Conservation (phyloP, 2,888 invertebrate species). For the Congeria kusceri region DNA sequence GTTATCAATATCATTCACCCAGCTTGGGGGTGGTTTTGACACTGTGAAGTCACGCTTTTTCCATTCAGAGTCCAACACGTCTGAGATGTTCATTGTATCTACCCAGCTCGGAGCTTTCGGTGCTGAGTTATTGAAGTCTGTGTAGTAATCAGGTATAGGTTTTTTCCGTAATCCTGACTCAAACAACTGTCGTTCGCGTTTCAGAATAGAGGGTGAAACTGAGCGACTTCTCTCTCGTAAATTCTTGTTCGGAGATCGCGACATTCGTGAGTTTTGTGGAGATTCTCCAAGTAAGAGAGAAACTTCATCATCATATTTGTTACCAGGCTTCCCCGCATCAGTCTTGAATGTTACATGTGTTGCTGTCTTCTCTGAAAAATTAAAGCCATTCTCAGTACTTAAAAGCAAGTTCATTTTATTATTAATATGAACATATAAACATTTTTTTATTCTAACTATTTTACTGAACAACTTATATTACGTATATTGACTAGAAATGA, state of each 20-base stretch:
- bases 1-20: slow-evolving; percentile 73
- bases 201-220: slow-evolving; percentile 68
- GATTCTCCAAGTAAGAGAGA: slow-evolving; percentile 58
- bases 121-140: slow-evolving; percentile 57
- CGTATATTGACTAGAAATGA: too few relatives aligned
- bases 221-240: slow-evolving; percentile 68
- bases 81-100: slow-evolving; percentile 69
- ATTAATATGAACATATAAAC: too few relatives aligned
- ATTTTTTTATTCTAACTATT: too few relatives aligned
- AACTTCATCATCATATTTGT: slow-evolving; percentile 58
- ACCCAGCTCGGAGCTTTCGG: slow-evolving; percentile 71
- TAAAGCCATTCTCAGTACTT: too few relatives aligned
- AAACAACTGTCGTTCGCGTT: slow-evolving; percentile 65
- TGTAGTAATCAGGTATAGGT: slow-evolving; percentile 60
- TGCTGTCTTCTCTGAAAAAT: slow-evolving; percentile 40
- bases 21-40: slow-evolving; percentile 72
- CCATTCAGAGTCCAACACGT: slow-evolving; percentile 67
- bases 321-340: slow-evolving; percentile 18
- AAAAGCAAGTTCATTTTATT: too few relatives aligned
- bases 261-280: slow-evolving; percentile 41
- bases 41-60: slow-evolving; percentile 66
- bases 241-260: slow-evolving; percentile 50
- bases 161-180: slow-evolving; percentile 60
- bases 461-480: too few relatives aligned
- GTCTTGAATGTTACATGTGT: slow-evolving; percentile 51